Evolutionary conservation across 2,113 vertebrate species (phyloP).

Genomic region (Chionodraco myersi): DNA sequence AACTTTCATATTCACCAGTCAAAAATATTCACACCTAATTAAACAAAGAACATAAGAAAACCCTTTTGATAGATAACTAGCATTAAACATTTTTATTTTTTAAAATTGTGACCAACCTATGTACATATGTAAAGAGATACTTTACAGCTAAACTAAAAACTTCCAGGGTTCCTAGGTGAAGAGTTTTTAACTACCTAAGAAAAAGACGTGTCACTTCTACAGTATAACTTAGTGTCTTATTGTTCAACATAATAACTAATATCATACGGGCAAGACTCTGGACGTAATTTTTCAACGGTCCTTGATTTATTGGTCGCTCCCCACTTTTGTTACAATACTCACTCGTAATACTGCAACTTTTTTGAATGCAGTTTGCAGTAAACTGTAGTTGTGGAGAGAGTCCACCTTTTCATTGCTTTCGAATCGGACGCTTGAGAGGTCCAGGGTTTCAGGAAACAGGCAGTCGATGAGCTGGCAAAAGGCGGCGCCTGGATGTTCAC

Average conservation of each 20-base stretch:
- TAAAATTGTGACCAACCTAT: not conserved
- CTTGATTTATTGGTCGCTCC: not conserved
- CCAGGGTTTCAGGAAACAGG: slow-evolving; percentile 63
- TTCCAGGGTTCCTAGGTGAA: too few relatives aligned
- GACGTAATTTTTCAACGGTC: too few relatives aligned
- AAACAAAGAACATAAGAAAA: too few relatives aligned
- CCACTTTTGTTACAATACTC: slow-evolving; percentile 19
- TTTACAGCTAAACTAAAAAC: not conserved
- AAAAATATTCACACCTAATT: too few relatives aligned
- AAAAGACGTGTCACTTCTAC: too few relatives aligned
- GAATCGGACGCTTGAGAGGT: slow-evolving; percentile 65
- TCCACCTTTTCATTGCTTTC: slow-evolving; percentile 37
- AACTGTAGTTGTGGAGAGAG: slow-evolving; percentile 60
- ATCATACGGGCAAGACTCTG: too few relatives aligned
- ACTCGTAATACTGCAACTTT: slow-evolving; percentile 61
- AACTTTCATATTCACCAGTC: not conserved
- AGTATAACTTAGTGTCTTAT: too few relatives aligned
- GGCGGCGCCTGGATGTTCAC: slow-evolving; percentile 64
- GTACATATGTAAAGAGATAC: not conserved
- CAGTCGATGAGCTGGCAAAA: slow-evolving; percentile 78
- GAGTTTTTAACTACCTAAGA: too few relatives aligned
- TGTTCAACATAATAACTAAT: too few relatives aligned
- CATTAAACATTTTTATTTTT: too few relatives aligned
- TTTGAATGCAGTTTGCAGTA: slow-evolving; percentile 68
- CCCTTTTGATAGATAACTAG: too few relatives aligned